phyloP scores from a whole-genome alignment of 2,888 invertebrate species.

The Stenodema calcarata region DNA sequence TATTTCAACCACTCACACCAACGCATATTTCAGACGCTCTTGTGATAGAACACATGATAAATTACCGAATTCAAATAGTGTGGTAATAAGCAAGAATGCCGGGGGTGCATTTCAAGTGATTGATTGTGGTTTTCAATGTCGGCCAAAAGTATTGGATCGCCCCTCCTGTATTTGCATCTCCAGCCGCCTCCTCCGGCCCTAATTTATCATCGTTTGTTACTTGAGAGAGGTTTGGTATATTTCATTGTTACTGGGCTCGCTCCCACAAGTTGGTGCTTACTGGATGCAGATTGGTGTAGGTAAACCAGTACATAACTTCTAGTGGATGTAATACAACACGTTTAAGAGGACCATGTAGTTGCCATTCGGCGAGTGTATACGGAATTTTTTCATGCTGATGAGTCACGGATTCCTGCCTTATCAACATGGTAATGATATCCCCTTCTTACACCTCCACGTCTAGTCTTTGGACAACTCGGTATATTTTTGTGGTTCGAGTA shows the following conservation, averaged over 20 bases:
- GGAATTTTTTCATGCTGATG: too few species aligned
- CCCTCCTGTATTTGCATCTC: constrained; percentile 15
- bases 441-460: too few species aligned
- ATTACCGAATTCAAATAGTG: constrained; percentile 29
- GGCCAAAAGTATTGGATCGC: constrained; percentile 40
- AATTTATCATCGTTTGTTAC: constrained; percentile 44
- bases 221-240: background rate
- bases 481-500: too few species aligned
- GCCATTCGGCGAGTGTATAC: too few species aligned
- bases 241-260: constrained; percentile 2
- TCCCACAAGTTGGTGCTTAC: background rate
- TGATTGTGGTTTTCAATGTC: constrained; percentile 36
- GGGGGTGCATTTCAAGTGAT: constrained; percentile 37
- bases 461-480: too few species aligned
- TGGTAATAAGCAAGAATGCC: constrained; percentile 7
- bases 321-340: too few species aligned
- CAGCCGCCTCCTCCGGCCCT: background rate
- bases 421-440: too few species aligned
- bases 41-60: constrained; percentile 31
- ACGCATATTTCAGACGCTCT: background rate
- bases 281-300: too few species aligned
- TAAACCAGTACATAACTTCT: too few species aligned
- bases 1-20: background rate
- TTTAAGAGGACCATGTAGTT: too few species aligned
- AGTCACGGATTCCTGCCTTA: too few species aligned